Percentiles rank a stretch among this genome's conserved stretches.
phyloP scores from a whole-genome alignment of 1,140 invertebrate genomes.

The Trissolcus basalis region DNA sequence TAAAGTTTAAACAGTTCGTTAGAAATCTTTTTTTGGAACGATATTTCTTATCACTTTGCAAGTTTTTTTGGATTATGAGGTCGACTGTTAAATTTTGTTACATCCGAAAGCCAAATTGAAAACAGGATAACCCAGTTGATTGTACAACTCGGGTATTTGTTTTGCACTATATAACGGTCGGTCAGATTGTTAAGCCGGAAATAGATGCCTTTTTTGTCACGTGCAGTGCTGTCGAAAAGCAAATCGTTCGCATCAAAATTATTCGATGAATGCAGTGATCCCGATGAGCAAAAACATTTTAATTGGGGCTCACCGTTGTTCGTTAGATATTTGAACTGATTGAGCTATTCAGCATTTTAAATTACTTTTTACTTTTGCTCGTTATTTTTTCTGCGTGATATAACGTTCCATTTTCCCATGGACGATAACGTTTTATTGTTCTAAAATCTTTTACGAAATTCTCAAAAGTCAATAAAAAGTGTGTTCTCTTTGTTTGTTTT shows the following conservation, averaged over 20 bases:
- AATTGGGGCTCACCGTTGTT: not conserved
- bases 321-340: not conserved
- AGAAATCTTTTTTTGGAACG: constrained; percentile 10
- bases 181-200: constrained; percentile 25
- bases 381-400: too few relatives aligned
- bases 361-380: not conserved
- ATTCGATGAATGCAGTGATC: constrained; percentile 8
- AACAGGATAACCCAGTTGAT: constrained; percentile 25
- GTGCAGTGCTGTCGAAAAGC: constrained; percentile 19
- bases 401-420: too few relatives aligned
- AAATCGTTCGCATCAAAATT: constrained; percentile 9
- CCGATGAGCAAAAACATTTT: not conserved
- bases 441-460: too few relatives aligned
- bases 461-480: too few relatives aligned
- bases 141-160: constrained; percentile 16
- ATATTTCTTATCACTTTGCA: not conserved
- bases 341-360: not conserved
- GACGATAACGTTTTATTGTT: too few relatives aligned
- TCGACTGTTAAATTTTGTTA: too few relatives aligned
- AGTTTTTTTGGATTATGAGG: too few relatives aligned
- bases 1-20: not conserved
- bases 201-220: constrained; percentile 27
- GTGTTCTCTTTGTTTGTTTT: too few relatives aligned
- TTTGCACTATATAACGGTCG: constrained; percentile 37
- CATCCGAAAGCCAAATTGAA: constrained; percentile 1